Evolutionary conservation across 2,888 invertebrate genomes (phyloP).

Genomic region (Pyrochroa serraticornis): DNA sequence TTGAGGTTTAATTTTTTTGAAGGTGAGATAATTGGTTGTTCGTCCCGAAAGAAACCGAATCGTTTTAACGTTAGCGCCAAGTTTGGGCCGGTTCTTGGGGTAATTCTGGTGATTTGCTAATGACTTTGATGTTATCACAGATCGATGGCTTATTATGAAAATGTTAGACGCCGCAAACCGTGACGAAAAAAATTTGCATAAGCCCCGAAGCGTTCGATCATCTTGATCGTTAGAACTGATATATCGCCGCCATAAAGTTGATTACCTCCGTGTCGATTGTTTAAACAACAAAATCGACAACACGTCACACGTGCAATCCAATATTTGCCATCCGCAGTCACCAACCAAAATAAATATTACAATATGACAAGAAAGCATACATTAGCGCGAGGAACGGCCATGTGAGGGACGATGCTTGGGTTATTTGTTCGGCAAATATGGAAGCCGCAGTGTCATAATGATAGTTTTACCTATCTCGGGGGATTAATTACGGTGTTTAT

Average conservation of each 20-base stretch:
- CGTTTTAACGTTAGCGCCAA: too few relatives aligned
- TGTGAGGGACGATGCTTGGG: background rate
- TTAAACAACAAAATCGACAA: background rate
- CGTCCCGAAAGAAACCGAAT: too few relatives aligned
- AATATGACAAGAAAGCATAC: background rate
- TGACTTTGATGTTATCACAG: slow-evolving; percentile 1
- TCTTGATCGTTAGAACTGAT: background rate
- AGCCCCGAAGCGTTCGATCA: background rate
- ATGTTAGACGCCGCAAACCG: background rate
- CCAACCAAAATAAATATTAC: slow-evolving; percentile 24
- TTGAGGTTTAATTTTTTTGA: background rate
- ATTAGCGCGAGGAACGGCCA: background rate
- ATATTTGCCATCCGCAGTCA: slow-evolving; percentile 22
- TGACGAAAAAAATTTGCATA: too few relatives aligned
- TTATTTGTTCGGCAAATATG: slow-evolving; percentile 3
- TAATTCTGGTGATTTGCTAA: background rate
- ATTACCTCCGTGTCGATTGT: background rate
- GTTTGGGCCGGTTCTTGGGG: too few relatives aligned
- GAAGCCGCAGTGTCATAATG: background rate
- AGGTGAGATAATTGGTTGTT: too few relatives aligned
- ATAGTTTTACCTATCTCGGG: background rate
- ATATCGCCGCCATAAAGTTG: background rate
- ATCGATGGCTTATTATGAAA: slow-evolving; percentile 2
- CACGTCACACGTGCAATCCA: slow-evolving; percentile 11
- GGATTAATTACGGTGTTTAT: background rate